Conservation (phyloP, 2,888 invertebrate species). For the Agrilus mali region DNA sequence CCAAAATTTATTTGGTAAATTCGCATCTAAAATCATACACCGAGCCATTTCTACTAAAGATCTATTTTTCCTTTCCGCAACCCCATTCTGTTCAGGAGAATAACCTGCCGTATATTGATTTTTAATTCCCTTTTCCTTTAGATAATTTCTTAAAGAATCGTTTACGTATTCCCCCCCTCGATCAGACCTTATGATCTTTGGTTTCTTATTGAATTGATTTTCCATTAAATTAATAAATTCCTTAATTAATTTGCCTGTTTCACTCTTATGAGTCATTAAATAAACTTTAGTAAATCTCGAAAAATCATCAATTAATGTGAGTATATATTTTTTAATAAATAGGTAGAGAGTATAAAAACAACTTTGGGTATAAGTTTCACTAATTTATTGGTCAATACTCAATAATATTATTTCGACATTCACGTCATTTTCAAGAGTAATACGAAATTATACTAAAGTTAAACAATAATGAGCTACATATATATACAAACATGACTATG, state of each 20-base stretch:
- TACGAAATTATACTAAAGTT: too few species aligned
- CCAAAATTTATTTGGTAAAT: slow-evolving; percentile 4
- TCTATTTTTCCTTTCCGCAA: slow-evolving; percentile 15
- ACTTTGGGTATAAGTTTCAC: too few species aligned
- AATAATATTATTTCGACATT: too few species aligned
- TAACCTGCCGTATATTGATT: slow-evolving; percentile 12
- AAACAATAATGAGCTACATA: too few species aligned
- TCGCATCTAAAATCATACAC: slow-evolving; percentile 6
- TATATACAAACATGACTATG: too few species aligned
- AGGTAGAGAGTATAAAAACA: too few species aligned
- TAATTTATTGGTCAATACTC: too few species aligned
- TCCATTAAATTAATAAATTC: slow-evolving; percentile 10
- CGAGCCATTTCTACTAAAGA: slow-evolving; percentile 13
- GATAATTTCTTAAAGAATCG: slow-evolving; percentile 9
- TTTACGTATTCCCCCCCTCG: slow-evolving; percentile 18
- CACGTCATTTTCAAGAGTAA: too few species aligned
- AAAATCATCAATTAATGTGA: too few species aligned
- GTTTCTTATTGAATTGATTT: slow-evolving; percentile 11
- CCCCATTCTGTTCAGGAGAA: slow-evolving; percentile 18
- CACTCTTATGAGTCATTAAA: too few species aligned
- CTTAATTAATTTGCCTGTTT: slow-evolving; percentile 4
- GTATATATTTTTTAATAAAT: too few species aligned
- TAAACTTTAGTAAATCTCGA: too few species aligned
- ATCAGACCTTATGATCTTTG: slow-evolving; percentile 14
- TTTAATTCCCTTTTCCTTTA: slow-evolving; percentile 17